A percentile compares a stretch with the other conserved stretches of the same genome.
These are phyloP conservation scores for Sinocyclocheilus anophthalmus DNA, from an alignment of 2,113 vertebrate species.

Conservation along the genomic window DNA sequence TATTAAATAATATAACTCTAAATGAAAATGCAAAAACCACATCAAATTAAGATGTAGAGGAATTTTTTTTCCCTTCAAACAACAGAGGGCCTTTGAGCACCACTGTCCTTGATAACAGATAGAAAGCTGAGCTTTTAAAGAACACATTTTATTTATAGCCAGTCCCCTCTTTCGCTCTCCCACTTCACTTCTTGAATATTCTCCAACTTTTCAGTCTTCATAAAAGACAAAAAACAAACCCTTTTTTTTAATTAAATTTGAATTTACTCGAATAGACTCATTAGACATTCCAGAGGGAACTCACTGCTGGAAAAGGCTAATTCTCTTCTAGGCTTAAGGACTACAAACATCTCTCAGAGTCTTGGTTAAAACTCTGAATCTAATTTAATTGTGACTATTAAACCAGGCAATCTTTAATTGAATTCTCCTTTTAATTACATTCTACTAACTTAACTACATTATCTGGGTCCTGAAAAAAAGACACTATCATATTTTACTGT, in stretches of 20 bases:
- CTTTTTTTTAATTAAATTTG: background rate
- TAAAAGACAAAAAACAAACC: background rate
- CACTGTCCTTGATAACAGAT: background rate
- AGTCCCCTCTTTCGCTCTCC: background rate
- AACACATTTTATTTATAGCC: background rate
- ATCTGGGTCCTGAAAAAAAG: background rate
- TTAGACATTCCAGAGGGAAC: background rate
- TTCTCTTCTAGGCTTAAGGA: background rate
- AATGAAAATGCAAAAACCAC: too few species aligned
- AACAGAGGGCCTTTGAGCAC: background rate
- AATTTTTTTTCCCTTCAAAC: too few species aligned
- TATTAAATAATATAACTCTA: too few species aligned
- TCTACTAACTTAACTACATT: background rate
- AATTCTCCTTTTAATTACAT: slow-evolving; percentile 12
- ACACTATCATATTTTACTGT: background rate
- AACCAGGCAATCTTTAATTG: background rate
- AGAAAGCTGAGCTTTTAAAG: background rate
- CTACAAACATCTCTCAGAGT: background rate
- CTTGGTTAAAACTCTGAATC: background rate
- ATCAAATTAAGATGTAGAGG: background rate
- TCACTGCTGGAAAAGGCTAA: background rate
- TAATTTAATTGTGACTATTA: background rate
- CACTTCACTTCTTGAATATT: background rate
- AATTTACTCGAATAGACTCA: background rate
- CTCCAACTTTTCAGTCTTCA: background rate